Conservation (phyloP, 2,888 invertebrate species). For the Taphrorychus bicolor region DNA sequence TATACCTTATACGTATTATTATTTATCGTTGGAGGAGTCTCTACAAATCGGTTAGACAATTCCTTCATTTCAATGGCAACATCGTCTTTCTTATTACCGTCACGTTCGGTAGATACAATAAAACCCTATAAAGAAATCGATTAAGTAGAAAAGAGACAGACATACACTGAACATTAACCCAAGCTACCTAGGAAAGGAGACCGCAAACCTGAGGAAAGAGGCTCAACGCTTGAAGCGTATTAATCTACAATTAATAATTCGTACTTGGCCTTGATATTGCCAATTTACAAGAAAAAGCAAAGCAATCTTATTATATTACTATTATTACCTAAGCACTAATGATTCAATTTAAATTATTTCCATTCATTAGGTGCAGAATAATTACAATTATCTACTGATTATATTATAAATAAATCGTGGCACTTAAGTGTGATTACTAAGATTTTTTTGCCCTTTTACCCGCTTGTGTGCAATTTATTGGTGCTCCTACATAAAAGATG, state of each 20-base stretch:
- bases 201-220: neutral
- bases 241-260: too few species aligned
- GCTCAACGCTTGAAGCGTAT: neutral
- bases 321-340: conserved; percentile 5
- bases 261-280: conserved; percentile 20
- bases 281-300: conserved; percentile 7
- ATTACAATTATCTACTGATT: too few species aligned
- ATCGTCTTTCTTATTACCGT: conserved; percentile 51
- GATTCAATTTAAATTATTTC: conserved; percentile 17
- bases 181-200: conserved; percentile 1
- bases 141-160: conserved; percentile 21
- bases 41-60: conserved; percentile 51
- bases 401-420: too few species aligned
- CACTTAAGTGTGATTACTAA: conserved; percentile 16
- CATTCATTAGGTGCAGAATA: conserved; percentile 11
- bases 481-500: too few species aligned
- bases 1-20: conserved; percentile 50
- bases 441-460: conserved; percentile 27
- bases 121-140: conserved; percentile 56
- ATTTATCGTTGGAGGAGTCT: conserved; percentile 45
- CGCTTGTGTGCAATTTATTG: neutral
- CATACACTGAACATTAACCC: neutral
- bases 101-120: conserved; percentile 54
- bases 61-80: conserved; percentile 58
- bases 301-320: neutral